These are phyloP conservation scores for Spodoptera frugiperda DNA, from an alignment of 1,140 invertebrate species.

Conservation along the genomic window DNA sequence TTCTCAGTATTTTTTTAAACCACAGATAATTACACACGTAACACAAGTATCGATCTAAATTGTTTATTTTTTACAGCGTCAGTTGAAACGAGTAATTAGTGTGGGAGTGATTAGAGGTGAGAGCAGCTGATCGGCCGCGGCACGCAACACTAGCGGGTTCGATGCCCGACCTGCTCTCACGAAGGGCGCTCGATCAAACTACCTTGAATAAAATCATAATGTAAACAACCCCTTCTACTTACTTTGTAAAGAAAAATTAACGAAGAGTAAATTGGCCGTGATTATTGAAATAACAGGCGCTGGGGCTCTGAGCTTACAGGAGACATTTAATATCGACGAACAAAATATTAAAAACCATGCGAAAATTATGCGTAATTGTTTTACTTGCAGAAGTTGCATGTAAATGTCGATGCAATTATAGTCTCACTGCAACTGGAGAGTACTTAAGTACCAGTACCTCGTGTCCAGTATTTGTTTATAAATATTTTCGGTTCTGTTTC, in stretches of 20 bases:
- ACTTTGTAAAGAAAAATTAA: conserved; percentile 46
- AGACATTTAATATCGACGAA: conserved; percentile 1
- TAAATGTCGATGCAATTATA: conserved; percentile 9
- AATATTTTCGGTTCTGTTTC: conserved; percentile 20
- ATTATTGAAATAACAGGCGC: conserved; percentile 25
- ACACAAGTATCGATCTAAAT: conserved; percentile 43
- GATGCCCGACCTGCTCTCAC: conserved; percentile 62
- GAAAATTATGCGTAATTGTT: neutral
- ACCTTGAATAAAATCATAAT: conserved; percentile 44
- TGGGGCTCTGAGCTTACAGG: neutral
- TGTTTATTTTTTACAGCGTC: conserved; percentile 54
- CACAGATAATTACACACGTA: conserved; percentile 21
- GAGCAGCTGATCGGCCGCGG: conserved; percentile 62
- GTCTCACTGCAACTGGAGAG: neutral
- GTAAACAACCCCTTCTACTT: conserved; percentile 53
- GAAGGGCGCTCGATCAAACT: conserved; percentile 58
- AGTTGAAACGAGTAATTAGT: conserved; percentile 71
- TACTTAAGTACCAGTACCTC: no score
- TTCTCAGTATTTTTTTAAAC: neutral
- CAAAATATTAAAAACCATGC: conserved; percentile 1
- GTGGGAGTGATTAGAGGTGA: conserved; percentile 72
- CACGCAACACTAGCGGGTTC: conserved; percentile 71
- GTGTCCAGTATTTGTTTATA: neutral
- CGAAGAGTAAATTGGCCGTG: conserved; percentile 30
- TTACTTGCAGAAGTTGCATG: neutral